Percentiles rank a stretch among this genome's conserved stretches.
These are phyloP conservation scores for Clunio marinus DNA, from an alignment of 2,888 invertebrate genomes.

Conservation along the genomic window DNA sequence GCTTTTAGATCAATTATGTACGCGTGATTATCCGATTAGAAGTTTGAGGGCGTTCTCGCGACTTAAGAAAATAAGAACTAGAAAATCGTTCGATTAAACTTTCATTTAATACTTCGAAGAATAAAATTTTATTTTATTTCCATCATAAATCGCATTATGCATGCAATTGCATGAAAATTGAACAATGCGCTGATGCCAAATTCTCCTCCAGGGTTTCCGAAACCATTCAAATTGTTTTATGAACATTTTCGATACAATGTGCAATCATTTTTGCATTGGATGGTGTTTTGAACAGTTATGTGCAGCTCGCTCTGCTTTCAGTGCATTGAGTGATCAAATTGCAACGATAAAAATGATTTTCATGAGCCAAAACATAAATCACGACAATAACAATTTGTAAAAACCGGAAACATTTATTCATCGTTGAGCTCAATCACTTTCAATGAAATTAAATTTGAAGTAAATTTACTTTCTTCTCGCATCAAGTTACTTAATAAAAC, in stretches of 20 bases:
- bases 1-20: no score
- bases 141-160: not conserved
- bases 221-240: no score
- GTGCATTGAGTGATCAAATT: not conserved
- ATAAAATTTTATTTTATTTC: no score
- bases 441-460: constrained; percentile 5
- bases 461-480: not conserved
- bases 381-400: not conserved
- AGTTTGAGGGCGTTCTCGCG: no score
- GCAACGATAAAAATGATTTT: constrained; percentile 1
- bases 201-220: not conserved
- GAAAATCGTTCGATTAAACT: no score
- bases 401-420: not conserved
- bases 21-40: no score
- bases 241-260: not conserved
- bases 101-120: no score
- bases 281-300: constrained; percentile 4
- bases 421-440: not conserved
- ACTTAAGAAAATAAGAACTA: no score
- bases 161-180: not conserved
- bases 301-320: not conserved
- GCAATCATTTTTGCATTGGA: not conserved
- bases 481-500: not conserved
- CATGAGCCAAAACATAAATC: not conserved
- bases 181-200: not conserved